A percentile compares a stretch with the other conserved stretches of the same genome.
Conservation (phyloP, 2,888 invertebrate species). For the Notocelia uddmanniana region DNA sequence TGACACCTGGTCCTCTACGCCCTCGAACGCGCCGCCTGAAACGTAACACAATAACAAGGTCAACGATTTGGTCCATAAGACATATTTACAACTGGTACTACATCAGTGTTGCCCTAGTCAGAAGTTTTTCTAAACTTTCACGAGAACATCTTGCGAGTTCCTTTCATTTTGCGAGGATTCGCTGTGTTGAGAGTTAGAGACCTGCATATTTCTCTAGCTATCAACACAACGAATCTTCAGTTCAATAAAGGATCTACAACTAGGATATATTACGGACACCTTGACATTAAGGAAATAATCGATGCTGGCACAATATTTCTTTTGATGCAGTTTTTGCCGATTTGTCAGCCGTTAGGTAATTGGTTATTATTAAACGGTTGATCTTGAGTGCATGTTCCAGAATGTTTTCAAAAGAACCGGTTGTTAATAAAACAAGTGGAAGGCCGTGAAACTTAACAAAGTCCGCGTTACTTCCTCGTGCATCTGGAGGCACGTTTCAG, state of each 20-base stretch:
- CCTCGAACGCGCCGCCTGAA: slow-evolving; percentile 98
- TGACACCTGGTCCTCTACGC: slow-evolving; percentile 93
- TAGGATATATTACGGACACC: slow-evolving; percentile 10
- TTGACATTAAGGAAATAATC: slow-evolving; percentile 35
- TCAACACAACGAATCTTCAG: too few species aligned
- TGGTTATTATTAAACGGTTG: slow-evolving; percentile 5
- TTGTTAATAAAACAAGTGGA: slow-evolving; percentile 25
- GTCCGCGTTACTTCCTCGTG: slow-evolving; percentile 25
- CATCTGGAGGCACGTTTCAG: slow-evolving; percentile 36
- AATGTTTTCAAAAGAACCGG: slow-evolving; percentile 28
- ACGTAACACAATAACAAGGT: slow-evolving; percentile 50
- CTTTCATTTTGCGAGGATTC: too few species aligned
- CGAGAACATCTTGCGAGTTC: too few species aligned
- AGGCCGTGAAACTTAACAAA: slow-evolving; percentile 37
- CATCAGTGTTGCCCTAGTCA: not conserved
- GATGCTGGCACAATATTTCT: slow-evolving; percentile 12
- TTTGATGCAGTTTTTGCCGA: slow-evolving; percentile 2
- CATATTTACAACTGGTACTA: not conserved
- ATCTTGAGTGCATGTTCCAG: slow-evolving; percentile 1
- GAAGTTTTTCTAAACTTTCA: too few species aligned
- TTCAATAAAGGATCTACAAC: too few species aligned
- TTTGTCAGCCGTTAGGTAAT: not conserved
- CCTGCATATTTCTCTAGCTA: too few species aligned
- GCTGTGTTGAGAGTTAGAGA: too few species aligned
- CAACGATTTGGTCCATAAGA: not conserved